Evolutionary conservation across 2,888 invertebrate genomes (phyloP), one percentile per base, ranked within the genome.

Genomic region (Ophioninae sp.): DNA sequence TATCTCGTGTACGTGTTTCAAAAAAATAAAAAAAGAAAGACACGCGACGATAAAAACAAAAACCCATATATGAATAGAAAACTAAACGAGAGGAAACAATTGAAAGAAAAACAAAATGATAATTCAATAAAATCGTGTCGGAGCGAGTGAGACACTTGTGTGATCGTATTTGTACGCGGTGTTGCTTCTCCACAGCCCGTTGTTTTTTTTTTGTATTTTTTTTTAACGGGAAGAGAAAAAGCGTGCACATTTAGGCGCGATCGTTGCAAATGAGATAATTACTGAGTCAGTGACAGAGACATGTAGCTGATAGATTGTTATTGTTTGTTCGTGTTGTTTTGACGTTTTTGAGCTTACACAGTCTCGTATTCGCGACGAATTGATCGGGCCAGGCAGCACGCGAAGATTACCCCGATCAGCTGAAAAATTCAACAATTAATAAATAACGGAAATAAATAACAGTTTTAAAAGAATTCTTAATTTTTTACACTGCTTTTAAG

Each of bases 311-410:
- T 65, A 65, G 50, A 79, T 70, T 69, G 61, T 73, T 68, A 74
- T 72, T 73, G 78, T 30, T 67, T 64, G 69, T 73, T 75, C 78
- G 69, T 79, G 62, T 83, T 82, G 30, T 70, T 59, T 83, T 73
- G 50, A 81, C 72, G 69, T 82, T 85, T 82, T 82, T 69, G 67
- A 86, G 88, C 92, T 95, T 96, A 96, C 90, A 96, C 96, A 69
- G 96, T 97, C 94, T 98, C 97, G 93, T 98, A 98, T 93, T 97
- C 98, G 93, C 96, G 96, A 92, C 97, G 97, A 92, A 99, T 98
- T 88, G 98, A 97, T 90, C 98, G 96, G 87, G 97, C 98, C 93
- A 99, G 94, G 92, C 97, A 97, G 94, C 98, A 99, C 44, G 99
- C 97, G 93, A 98, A 98, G 85, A 97, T 94, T 78, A 98, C 96